Percentiles rank a stretch among this genome's conserved stretches.
Conservation (phyloP, 2,113 vertebrate species). For the Pteropus alecto region DNA sequence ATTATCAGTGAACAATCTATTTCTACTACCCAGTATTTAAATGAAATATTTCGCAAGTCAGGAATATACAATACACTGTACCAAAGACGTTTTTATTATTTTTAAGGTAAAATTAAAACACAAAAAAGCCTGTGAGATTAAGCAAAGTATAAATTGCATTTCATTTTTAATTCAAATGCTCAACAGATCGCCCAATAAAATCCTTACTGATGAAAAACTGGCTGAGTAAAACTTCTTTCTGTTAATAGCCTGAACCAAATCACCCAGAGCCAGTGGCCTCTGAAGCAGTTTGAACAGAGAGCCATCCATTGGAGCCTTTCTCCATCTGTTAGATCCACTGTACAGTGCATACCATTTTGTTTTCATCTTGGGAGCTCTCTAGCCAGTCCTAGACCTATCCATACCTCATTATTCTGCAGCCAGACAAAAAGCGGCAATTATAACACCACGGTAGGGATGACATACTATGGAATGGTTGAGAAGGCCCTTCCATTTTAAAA, state of each 20-base stretch:
- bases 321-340: not conserved
- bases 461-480: not conserved
- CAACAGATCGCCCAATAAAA: not conserved
- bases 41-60: not conserved
- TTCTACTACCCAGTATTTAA: not conserved
- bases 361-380: not conserved
- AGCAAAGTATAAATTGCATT: conserved; percentile 1
- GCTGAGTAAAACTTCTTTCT: not conserved
- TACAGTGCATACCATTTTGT: not conserved
- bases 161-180: conserved; percentile 17
- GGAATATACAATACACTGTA: not conserved
- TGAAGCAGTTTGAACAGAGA: not conserved
- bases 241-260: not conserved
- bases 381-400: not conserved
- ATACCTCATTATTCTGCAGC: not conserved
- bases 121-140: not conserved
- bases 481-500: not conserved
- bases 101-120: not conserved
- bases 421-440: conserved; percentile 39
- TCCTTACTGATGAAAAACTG: not conserved
- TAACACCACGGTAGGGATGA: not conserved
- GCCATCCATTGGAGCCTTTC: not conserved
- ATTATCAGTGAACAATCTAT: not conserved
- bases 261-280: not conserved
- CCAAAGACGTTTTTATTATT: not conserved